phyloP scores from a whole-genome alignment of 2,888 invertebrate species.

The Cosmorhoe ocellata region DNA sequence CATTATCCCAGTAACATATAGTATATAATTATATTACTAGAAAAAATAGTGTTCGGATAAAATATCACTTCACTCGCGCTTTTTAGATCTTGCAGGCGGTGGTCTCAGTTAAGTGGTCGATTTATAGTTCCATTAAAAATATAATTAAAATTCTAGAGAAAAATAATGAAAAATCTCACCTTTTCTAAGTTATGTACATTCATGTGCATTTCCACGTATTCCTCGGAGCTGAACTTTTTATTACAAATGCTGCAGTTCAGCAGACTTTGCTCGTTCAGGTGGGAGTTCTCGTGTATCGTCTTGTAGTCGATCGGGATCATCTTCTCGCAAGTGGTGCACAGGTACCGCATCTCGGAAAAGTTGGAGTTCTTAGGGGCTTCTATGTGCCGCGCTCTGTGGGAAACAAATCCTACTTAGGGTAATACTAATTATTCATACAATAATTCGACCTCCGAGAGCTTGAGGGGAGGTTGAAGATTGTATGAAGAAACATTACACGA shows the following conservation, averaged over 20 bases:
- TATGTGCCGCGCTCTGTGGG: conserved; percentile 54
- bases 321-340: conserved; percentile 79
- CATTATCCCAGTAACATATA: too few relatives aligned
- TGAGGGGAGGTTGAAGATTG: too few relatives aligned
- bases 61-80: too few relatives aligned
- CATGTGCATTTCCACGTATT: conserved; percentile 88
- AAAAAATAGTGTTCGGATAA: too few relatives aligned
- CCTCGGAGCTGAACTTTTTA: conserved; percentile 85
- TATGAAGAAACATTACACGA: too few relatives aligned
- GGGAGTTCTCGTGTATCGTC: conserved; percentile 86
- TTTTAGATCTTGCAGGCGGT: too few relatives aligned
- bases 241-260: conserved; percentile 87
- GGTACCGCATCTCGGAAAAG: conserved; percentile 60
- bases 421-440: neutral
- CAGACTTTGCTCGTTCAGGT: conserved; percentile 80
- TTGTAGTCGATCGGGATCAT: conserved; percentile 70
- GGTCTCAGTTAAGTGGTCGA: too few relatives aligned
- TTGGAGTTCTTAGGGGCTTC: conserved; percentile 71
- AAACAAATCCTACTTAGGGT: too few relatives aligned
- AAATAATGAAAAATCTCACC: conserved; percentile 45
- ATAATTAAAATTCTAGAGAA: too few relatives aligned
- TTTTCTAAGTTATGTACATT: conserved; percentile 85
- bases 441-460: too few relatives aligned
- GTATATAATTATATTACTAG: too few relatives aligned
- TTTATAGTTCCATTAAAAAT: too few relatives aligned